Evolutionary conservation across 2,797 vertebrate species (phyloP).

Genomic region (Eremophila alpestris): DNA sequence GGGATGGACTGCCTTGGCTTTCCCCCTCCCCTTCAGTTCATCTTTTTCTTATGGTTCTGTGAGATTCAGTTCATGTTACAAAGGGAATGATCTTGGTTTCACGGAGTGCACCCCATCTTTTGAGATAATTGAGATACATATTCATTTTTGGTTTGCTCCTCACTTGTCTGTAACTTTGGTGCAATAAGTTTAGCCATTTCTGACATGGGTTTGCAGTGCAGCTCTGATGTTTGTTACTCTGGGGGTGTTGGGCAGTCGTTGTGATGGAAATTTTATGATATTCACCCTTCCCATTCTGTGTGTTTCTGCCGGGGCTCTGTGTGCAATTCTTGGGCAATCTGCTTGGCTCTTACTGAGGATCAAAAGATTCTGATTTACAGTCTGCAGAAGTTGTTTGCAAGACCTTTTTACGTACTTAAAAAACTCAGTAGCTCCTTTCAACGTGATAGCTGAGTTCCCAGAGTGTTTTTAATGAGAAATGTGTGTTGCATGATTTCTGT

Average conservation of each 20-base stretch:
- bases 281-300: neutral
- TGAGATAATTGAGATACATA: neutral
- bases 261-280: neutral
- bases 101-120: neutral
- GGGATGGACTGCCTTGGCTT: neutral
- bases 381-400: neutral
- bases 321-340: neutral
- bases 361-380: slow-evolving; percentile 14
- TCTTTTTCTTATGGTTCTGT: neutral
- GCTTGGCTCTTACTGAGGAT: neutral
- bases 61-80: neutral
- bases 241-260: neutral
- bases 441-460: neutral
- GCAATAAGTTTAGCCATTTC: neutral
- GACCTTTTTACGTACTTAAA: neutral
- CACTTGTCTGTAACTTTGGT: neutral
- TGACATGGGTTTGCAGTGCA: neutral
- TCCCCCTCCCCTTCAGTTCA: neutral
- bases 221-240: neutral
- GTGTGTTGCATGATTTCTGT: neutral
- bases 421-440: neutral
- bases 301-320: neutral
- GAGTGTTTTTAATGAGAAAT: neutral
- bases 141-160: neutral
- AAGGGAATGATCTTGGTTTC: neutral